Conservation (phyloP, 2,888 invertebrate species). For the Catocala sponsa region DNA sequence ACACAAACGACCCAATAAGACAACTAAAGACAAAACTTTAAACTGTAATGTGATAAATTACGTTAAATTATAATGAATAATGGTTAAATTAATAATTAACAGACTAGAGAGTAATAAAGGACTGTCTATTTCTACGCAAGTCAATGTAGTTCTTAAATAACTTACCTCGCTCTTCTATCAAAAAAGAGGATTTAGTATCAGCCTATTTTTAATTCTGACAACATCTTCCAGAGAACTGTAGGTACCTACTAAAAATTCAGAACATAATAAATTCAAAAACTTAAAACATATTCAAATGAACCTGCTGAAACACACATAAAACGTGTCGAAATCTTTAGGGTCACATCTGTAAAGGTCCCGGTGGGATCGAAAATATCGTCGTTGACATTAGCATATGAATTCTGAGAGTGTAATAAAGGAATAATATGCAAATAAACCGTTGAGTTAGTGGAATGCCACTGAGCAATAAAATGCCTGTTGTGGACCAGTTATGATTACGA, state of each 20-base stretch:
- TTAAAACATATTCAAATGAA: conserved; percentile 56
- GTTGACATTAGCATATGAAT: conserved; percentile 80
- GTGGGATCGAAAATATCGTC: conserved; percentile 70
- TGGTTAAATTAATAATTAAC: too few species aligned
- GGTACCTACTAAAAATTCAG: conserved; percentile 25
- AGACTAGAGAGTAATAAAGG: too few species aligned
- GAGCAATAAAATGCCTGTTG: conserved; percentile 62
- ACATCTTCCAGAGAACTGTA: conserved; percentile 14
- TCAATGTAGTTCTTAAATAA: too few species aligned
- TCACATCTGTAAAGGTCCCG: conserved; percentile 61
- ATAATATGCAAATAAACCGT: conserved; percentile 80
- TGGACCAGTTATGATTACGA: conserved; percentile 63
- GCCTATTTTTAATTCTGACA: too few species aligned
- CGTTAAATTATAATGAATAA: too few species aligned
- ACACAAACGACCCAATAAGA: too few species aligned
- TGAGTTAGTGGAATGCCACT: conserved; percentile 61
- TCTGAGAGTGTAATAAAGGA: conserved; percentile 80
- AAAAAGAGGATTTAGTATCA: too few species aligned
- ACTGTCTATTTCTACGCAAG: too few species aligned
- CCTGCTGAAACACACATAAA: conserved; percentile 55
- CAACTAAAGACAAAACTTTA: too few species aligned
- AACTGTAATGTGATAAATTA: too few species aligned
- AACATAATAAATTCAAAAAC: conserved; percentile 49
- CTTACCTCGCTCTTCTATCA: too few species aligned
- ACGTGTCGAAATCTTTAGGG: conserved; percentile 67